These are phyloP conservation scores for Scomberomorus guttatus DNA, from an alignment of 2,797 vertebrate species.

Conservation along the genomic window DNA sequence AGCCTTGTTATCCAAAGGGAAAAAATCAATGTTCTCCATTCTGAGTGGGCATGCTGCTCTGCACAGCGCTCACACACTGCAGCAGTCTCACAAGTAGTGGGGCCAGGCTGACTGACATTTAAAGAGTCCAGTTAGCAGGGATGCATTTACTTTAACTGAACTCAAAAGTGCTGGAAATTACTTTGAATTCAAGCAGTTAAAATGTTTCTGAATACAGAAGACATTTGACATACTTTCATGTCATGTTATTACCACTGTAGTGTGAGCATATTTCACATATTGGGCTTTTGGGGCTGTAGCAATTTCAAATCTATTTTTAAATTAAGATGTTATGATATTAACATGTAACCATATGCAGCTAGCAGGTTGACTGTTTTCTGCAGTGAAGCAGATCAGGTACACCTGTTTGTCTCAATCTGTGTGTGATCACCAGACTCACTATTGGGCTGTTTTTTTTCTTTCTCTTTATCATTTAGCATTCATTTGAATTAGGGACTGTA, in stretches of 20 bases:
- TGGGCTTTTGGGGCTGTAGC: neutral
- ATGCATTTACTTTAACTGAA: conserved; percentile 48
- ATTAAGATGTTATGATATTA: conserved; percentile 20
- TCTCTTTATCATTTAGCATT: neutral
- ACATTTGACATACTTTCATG: neutral
- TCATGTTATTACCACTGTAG: neutral
- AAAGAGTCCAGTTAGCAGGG: conserved; percentile 39
- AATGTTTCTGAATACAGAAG: neutral
- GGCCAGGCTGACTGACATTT: conserved; percentile 61
- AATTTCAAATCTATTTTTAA: conserved; percentile 14
- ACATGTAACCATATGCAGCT: conserved; percentile 22
- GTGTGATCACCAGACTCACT: conserved; percentile 9
- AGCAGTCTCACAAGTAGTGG: conserved; percentile 24
- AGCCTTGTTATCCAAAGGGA: conserved; percentile 71
- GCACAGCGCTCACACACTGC: conserved; percentile 42
- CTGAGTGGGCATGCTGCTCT: conserved; percentile 64
- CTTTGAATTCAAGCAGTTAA: conserved; percentile 20
- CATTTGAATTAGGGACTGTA: neutral
- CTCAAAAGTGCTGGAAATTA: conserved; percentile 23
- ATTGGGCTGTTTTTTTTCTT: neutral
- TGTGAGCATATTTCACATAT: neutral
- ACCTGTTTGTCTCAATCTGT: conserved; percentile 29
- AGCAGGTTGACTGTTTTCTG: conserved; percentile 29
- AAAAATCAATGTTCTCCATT: conserved; percentile 73
- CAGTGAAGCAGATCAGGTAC: conserved; percentile 24